phyloP scores from a whole-genome alignment of 2,797 vertebrate genomes.

The Cyclura pinguis region DNA sequence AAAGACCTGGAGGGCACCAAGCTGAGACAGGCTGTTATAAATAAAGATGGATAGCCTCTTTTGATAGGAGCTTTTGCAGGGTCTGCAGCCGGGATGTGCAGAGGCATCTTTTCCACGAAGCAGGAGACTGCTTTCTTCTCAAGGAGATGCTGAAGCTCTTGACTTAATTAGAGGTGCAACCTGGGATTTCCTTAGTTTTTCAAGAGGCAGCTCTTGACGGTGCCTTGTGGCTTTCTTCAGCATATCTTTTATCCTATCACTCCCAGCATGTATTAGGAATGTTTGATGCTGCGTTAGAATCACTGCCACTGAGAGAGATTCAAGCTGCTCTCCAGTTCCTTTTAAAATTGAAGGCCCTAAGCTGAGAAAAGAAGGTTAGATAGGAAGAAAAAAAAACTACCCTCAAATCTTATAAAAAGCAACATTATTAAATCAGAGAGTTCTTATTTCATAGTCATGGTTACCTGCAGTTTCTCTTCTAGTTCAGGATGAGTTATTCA shows the following conservation, averaged over 20 bases:
- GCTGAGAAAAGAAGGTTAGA: slow-evolving; percentile 21
- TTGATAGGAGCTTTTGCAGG: neutral
- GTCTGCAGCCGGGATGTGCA: neutral
- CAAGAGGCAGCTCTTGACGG: slow-evolving; percentile 37
- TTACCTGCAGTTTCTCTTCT: slow-evolving; percentile 41
- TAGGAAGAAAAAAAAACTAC: slow-evolving; percentile 10
- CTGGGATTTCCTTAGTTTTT: slow-evolving; percentile 16
- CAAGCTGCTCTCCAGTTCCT: slow-evolving; percentile 1
- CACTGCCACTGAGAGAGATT: slow-evolving; percentile 13
- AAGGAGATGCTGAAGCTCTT: neutral
- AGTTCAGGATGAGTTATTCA: slow-evolving; percentile 36
- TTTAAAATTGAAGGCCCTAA: slow-evolving; percentile 42
- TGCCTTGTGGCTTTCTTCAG: neutral
- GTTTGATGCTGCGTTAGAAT: slow-evolving; percentile 41
- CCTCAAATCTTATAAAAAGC: neutral
- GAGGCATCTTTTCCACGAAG: neutral
- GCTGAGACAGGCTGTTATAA: neutral
- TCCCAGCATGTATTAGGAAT: neutral
- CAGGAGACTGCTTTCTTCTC: slow-evolving; percentile 25
- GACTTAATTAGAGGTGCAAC: slow-evolving; percentile 2
- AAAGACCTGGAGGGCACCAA: neutral
- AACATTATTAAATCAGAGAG: slow-evolving; percentile 35
- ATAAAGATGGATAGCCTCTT: too few relatives aligned
- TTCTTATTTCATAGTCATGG: neutral
- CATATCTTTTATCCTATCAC: slow-evolving; percentile 17